phyloP scores from a whole-genome alignment of 2,797 vertebrate genomes.

The Cossypha polioptera region DNA sequence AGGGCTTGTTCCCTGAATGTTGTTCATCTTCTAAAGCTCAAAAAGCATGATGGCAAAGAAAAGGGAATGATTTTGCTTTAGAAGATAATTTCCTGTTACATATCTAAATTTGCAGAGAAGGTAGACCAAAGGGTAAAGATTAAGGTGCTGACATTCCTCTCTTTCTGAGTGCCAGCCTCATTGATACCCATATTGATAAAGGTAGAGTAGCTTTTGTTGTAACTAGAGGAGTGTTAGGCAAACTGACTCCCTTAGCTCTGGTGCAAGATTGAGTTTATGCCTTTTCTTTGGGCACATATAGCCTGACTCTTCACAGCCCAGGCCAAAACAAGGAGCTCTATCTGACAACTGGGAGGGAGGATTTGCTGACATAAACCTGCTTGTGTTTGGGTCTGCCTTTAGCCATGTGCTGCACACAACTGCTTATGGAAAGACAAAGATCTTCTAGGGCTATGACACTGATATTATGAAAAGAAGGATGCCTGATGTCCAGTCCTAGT shows the following conservation, averaged over 20 bases:
- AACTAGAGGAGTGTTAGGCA: background rate
- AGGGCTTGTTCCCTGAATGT: background rate
- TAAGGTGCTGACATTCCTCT: background rate
- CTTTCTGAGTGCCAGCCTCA: background rate
- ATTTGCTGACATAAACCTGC: background rate
- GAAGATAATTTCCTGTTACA: background rate
- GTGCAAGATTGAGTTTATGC: accelerated
- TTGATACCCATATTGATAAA: accelerated
- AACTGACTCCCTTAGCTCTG: background rate
- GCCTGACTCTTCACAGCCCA: background rate
- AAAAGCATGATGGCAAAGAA: background rate
- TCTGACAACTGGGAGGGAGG: background rate
- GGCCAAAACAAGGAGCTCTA: background rate
- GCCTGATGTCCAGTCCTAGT: background rate
- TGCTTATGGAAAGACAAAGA: background rate
- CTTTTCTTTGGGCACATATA: accelerated
- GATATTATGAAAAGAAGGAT: background rate
- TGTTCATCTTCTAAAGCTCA: background rate
- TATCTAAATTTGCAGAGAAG: background rate
- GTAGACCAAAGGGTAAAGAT: background rate
- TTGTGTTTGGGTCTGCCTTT: background rate
- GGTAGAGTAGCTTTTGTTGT: background rate
- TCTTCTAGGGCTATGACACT: background rate
- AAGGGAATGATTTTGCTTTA: background rate
- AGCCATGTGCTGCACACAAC: background rate